Percentiles rank a stretch among this genome's conserved stretches.
Evolutionary conservation across 2,888 invertebrate genomes (phyloP).

Genomic region (Crocallis elinguaria): DNA sequence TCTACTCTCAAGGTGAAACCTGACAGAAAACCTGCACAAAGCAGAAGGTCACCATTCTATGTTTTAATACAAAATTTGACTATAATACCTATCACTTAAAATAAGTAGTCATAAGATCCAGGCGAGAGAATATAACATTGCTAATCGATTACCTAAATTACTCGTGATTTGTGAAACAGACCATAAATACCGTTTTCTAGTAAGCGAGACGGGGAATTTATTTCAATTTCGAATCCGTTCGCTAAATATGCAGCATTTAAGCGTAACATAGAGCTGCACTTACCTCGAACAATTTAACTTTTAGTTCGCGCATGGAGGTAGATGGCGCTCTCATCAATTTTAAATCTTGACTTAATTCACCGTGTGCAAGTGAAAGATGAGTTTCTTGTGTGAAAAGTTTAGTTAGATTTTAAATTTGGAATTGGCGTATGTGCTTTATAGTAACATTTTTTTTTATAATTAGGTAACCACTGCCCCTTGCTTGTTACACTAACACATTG

Average conservation of each 20-base stretch:
- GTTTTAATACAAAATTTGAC: too few relatives aligned
- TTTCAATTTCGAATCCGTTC: slow-evolving; percentile 35
- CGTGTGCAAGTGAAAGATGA: too few relatives aligned
- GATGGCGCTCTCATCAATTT: neutral
- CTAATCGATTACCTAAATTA: neutral
- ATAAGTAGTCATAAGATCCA: too few relatives aligned
- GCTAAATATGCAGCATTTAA: slow-evolving; percentile 37
- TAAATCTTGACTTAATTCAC: neutral
- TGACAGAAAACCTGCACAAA: too few relatives aligned
- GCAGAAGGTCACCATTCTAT: too few relatives aligned
- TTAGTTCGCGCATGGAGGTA: neutral
- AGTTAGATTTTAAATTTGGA: neutral
- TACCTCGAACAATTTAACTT: slow-evolving; percentile 31
- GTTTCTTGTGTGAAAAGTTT: neutral
- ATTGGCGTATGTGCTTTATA: too few relatives aligned
- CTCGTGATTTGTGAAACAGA: neutral
- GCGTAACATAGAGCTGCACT: slow-evolving; percentile 38
- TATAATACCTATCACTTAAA: too few relatives aligned
- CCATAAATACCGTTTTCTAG: neutral
- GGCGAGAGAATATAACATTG: too few relatives aligned
- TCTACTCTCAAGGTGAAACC: too few relatives aligned
- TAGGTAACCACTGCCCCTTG: too few relatives aligned
- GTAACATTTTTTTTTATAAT: too few relatives aligned
- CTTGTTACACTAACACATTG: too few relatives aligned
- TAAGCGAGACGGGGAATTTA: slow-evolving; percentile 25